These are phyloP conservation scores for Ctenochaetus hawaiiensis DNA, from an alignment of 2,797 vertebrate species.

Conservation along the genomic window DNA sequence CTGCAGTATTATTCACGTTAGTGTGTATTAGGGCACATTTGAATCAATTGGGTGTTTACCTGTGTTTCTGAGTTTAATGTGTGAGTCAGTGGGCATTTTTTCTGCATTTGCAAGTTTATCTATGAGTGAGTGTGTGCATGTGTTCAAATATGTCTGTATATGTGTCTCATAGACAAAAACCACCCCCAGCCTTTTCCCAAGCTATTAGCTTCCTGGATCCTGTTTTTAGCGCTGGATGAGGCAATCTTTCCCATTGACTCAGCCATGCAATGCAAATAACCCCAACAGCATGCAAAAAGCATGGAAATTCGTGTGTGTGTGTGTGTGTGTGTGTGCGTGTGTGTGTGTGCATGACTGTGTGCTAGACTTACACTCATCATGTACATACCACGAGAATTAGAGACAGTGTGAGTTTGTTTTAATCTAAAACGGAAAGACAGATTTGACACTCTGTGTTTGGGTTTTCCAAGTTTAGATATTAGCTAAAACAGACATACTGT, in stretches of 20 bases:
- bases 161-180: conserved; percentile 61
- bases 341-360: background rate
- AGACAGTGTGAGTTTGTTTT: background rate
- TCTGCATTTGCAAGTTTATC: conserved; percentile 23
- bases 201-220: conserved; percentile 75
- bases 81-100: conserved; percentile 46
- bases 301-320: conserved; percentile 64
- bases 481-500: background rate
- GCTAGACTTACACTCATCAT: background rate
- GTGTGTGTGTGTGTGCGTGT: conserved; percentile 30
- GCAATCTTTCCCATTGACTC: conserved; percentile 81
- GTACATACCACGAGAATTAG: background rate
- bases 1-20: background rate
- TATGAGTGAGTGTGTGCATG: conserved; percentile 21
- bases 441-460: too few species aligned
- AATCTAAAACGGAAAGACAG: conserved; percentile 4
- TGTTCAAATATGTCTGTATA: background rate
- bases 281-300: conserved; percentile 75
- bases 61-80: conserved; percentile 31
- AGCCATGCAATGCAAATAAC: conserved; percentile 81
- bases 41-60: conserved; percentile 17
- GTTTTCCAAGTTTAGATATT: background rate
- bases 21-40: background rate
- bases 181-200: conserved; percentile 74
- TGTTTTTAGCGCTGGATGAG: conserved; percentile 76